Base-by-base conservation (phyloP, 2,113 vertebrate species). In the Ammodytes marinus region DNA sequence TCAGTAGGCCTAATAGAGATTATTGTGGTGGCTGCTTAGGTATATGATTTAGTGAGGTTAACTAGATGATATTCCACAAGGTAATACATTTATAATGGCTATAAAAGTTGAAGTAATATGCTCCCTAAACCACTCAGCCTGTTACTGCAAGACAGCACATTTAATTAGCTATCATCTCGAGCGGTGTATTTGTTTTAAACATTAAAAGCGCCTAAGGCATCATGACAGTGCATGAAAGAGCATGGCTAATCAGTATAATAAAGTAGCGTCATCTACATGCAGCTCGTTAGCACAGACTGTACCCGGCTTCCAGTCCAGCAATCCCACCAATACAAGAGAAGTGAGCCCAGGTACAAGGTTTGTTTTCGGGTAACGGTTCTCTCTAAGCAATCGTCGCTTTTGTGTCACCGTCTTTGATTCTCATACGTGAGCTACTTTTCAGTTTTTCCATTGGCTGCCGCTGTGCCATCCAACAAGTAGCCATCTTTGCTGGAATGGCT, bases 401-500 rank as follows among this genome's bases (percentile, higher is more conserved):
- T 80, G 7, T 80, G 63, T 77, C 84, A 55, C 80, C 88, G 84
- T 81, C 86, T 88, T 77, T 90, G 76, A 83, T 77, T 85, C 72
- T 90, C 82, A 75, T 68, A 57, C 70, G 78, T 81, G 57, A 86
- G 77, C 80, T 70, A 60, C 83, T 83, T 85, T 88, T 82, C 72
- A 77, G 78, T 80, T 84, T 82, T 60, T 69, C 79, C 89, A 84
- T 84, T 77, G 85, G 86, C 71, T 93, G 68, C 57, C 50, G 58
- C 79, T 85, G 71, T 86, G 79, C 74, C 87, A 79, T 91, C 80
- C 79, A 84, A 88, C 76, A 79, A 82, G 39, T 8, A 52, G 87
- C 79, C 82, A 75, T 81, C 83, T 86, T 84, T 82, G 85, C 84
- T 86, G 84, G 79, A 89, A 84, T 82, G 89, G 88, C 90, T 89